Base-by-base conservation (phyloP, 2,797 vertebrate species). In the Alauda arvensis region DNA sequence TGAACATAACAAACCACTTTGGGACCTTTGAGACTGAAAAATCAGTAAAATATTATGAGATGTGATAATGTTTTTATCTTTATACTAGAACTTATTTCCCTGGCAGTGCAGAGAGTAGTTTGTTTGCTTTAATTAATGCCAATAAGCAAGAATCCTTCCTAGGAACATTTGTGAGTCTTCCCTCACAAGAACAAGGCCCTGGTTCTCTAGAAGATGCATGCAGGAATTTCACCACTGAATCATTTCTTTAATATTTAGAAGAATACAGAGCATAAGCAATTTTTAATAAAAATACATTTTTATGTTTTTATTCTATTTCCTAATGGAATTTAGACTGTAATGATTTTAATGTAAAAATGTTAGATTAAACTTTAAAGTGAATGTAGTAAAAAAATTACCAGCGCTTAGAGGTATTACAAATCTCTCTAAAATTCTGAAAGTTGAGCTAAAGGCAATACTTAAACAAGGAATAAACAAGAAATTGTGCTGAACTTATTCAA, bases 401-500 rank as follows among this genome's bases (percentile, higher is more conserved):
- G 8, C 62, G 45, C 55, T 85, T 69, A 48, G 51, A 94, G 25
- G 77, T 39, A 68, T 42, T 74, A 68, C 43, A 83, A 92, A 87
- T 74, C 43, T 77, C 63, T 39, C 43, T 29, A 57, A 79, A 90
- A 69, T 75, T 95, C 61, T 92, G 53, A 51, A 87, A 90, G 67
- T 39, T 89, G 68, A 90, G 77, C 83, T 94, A 70, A 91, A 91
- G 75, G 77, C 77, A 93, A 61, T 66, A 92, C 85, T 92, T 92
- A 94, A 37, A 37, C 34, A 10, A 37, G 37, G 37, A 37, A 37
- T 49, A 95, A 93, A 93, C 67, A 93, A 85, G 83, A 48, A 94
- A 92, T 60, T 86, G n/a, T 59, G 78, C 13, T 93, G 53, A 94
- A 46, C 28, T 95, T 94, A 81, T 90, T 94, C 61, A 90, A 92